Evolutionary conservation across 2,888 invertebrate genomes (phyloP), one percentile per base, ranked within the genome.

Genomic region (Phortica magna): DNA sequence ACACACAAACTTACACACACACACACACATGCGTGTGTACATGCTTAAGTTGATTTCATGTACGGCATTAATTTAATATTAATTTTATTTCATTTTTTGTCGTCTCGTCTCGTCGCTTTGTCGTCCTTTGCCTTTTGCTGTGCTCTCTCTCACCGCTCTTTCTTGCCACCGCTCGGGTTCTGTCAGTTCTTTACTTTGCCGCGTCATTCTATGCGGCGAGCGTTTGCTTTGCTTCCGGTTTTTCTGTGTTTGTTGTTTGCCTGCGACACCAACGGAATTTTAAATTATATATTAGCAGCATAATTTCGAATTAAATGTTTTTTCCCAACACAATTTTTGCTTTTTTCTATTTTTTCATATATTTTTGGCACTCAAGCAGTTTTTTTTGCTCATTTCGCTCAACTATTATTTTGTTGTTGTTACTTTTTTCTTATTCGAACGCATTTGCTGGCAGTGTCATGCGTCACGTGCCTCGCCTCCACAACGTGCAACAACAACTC

Each of bases 31-130:
- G 84, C 7, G 17, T 22, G 6, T 14, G n/a, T 48, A 9, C 31
- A 61, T 12, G 43, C 31, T 19, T 59, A 43, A 10, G 19, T 22
- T 48, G 43, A 85, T 84, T 86, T 88, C 88, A 86, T 88, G 88
- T 88, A 82, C 87, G 84, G 85, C 88, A 86, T 88, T 86, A 86
- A 86, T 88, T 86, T 88, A 88, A 86, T 88, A 88, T 88, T 86
- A 86, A 86, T 86, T 86, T 85, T 87, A 85, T 88, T 85, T 87
- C 81, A 43, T 84, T 80, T 57, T 64, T 77, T 71, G 61, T 73
- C 67, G 17, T 72, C 61, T 80, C 75, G 73, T 67, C 14, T 67
- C 19, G 53, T 73, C 73, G 55, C 67, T 75, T 74, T 67, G 57
- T 73, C 77, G 74, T 43, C 43, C 78, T 77, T 74, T 79, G 77